These are phyloP conservation scores for Dendroctonus valens DNA, from an alignment of 1,140 invertebrate species.

Conservation along the genomic window DNA sequence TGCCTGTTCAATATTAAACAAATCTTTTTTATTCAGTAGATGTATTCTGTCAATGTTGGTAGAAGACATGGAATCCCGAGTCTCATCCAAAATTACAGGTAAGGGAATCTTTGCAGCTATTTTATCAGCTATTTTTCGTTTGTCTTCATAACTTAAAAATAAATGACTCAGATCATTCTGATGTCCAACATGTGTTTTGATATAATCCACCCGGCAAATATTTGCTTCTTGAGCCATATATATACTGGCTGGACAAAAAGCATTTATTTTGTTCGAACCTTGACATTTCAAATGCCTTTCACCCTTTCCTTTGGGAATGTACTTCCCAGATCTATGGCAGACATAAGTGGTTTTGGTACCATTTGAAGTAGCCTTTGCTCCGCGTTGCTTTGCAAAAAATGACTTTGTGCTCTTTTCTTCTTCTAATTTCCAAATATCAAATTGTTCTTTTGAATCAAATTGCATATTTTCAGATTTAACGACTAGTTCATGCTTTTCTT, in stretches of 20 bases:
- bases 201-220: slow-evolving; percentile 13
- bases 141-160: slow-evolving; percentile 21
- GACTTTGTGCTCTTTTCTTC: slow-evolving; percentile 7
- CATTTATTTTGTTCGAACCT: slow-evolving; percentile 29
- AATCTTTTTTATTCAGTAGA: slow-evolving; percentile 27
- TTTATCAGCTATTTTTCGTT: slow-evolving; percentile 28
- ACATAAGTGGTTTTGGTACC: slow-evolving; percentile 13
- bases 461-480: neutral
- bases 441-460: neutral
- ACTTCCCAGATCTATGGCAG: slow-evolving; percentile 29
- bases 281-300: slow-evolving; percentile 23
- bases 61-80: slow-evolving; percentile 12
- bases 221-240: neutral
- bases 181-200: slow-evolving; percentile 34
- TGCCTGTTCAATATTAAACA: slow-evolving; percentile 1
- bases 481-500: slow-evolving; percentile 13
- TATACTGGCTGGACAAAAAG: slow-evolving; percentile 29
- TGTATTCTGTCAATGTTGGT: slow-evolving; percentile 23
- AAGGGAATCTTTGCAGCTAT: slow-evolving; percentile 34
- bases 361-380: neutral
- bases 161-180: slow-evolving; percentile 30
- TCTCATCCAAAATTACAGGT: slow-evolving; percentile 29
- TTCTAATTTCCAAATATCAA: slow-evolving; percentile 5
- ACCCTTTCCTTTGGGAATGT: slow-evolving; percentile 12
- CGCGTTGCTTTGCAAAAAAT: neutral